These are phyloP conservation scores for Drosophila sordidapex DNA, from an alignment of 2,888 invertebrate species.

Conservation along the genomic window DNA sequence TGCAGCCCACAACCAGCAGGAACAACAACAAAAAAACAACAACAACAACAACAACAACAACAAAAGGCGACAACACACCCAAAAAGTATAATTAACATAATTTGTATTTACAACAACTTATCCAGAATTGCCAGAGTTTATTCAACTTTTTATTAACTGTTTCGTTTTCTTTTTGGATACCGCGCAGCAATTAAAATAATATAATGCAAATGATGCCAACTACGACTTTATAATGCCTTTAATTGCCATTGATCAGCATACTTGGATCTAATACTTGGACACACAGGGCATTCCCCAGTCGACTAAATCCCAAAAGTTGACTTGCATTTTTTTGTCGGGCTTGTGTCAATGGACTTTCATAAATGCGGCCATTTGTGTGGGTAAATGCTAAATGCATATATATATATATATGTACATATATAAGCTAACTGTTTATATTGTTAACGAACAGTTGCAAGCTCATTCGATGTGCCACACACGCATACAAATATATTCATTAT, in stretches of 20 bases:
- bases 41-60: background rate
- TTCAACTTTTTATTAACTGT: constrained; percentile 23
- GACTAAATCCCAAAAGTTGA: background rate
- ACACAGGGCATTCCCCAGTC: background rate
- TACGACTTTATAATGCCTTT: background rate
- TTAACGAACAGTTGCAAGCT: constrained; percentile 6
- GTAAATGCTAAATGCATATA: background rate
- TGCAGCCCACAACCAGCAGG: constrained; percentile 44
- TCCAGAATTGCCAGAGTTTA: constrained; percentile 39
- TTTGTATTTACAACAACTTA: constrained; percentile 76
- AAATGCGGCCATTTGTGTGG: background rate
- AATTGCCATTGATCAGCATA: background rate
- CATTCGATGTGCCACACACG: background rate
- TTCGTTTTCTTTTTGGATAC: background rate
- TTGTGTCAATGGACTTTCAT: constrained; percentile 3
- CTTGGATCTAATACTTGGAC: background rate
- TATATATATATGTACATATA: background rate
- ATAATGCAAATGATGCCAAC: background rate
- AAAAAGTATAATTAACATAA: constrained; percentile 73
- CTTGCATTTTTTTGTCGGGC: background rate
- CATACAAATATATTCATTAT: background rate
- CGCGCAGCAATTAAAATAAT: background rate
- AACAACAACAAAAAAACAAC: background rate
- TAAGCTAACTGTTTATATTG: constrained; percentile 9
- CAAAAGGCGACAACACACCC: constrained; percentile 20